Evolutionary conservation across 2,797 vertebrate species (phyloP).

Genomic region (Phrynocephalus forsythii): DNA sequence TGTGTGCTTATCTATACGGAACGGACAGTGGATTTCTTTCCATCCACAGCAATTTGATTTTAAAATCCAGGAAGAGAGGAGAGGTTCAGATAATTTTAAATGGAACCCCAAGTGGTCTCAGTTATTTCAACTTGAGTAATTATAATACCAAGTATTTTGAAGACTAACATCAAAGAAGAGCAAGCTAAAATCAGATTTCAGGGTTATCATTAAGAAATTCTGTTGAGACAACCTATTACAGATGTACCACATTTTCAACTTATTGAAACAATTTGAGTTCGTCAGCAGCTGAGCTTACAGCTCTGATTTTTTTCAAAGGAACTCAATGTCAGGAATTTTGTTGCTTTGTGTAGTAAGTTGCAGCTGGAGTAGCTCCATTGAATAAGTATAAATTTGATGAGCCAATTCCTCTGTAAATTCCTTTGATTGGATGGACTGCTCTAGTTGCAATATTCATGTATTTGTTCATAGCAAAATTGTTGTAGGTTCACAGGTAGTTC

Average conservation of each 20-base stretch:
- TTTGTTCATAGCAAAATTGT: too few relatives aligned
- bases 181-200: not conserved
- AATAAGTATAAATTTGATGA: too few relatives aligned
- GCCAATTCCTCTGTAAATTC: too few relatives aligned
- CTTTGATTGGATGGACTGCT: too few relatives aligned
- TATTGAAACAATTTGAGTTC: not conserved
- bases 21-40: not conserved
- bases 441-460: too few relatives aligned
- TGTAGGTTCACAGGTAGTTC: too few relatives aligned
- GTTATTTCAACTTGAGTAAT: not conserved
- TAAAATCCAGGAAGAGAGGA: not conserved
- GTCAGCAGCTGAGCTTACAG: not conserved
- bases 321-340: too few relatives aligned
- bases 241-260: not conserved
- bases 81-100: not conserved
- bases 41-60: not conserved
- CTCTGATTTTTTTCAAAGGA: too few relatives aligned
- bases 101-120: not conserved
- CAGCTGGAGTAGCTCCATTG: too few relatives aligned
- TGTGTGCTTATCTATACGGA: not conserved
- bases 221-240: not conserved
- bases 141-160: not conserved
- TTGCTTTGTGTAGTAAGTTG: too few relatives aligned
- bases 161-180: not conserved
- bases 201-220: too few relatives aligned